Evolutionary conservation across 2,113 vertebrate genomes (phyloP).

Genomic region (Ictalurus furcatus): DNA sequence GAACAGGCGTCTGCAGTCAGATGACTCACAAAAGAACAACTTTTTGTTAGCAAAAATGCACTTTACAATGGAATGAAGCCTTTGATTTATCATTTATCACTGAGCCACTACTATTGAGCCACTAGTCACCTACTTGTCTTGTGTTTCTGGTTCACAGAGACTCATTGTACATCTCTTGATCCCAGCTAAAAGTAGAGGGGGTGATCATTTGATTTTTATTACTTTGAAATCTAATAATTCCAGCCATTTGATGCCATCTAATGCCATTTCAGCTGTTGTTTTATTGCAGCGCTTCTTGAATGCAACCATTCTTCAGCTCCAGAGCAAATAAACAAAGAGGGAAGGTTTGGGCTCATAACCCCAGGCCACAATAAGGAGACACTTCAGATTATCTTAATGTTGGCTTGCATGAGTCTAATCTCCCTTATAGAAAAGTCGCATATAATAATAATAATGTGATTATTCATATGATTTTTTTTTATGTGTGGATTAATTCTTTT

Average conservation of each 20-base stretch:
- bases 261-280: constrained; percentile 31
- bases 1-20: not conserved
- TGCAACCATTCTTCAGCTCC: constrained; percentile 23
- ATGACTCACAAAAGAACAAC: not conserved
- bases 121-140: not conserved
- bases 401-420: not conserved
- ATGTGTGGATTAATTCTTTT: not conserved
- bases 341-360: constrained; percentile 29
- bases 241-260: constrained; percentile 27
- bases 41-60: not conserved
- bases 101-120: no score
- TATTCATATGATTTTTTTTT: not conserved
- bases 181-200: constrained; percentile 22
- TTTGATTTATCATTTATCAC: not conserved
- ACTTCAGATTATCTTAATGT: not conserved
- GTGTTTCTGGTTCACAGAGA: not conserved
- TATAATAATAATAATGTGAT: not conserved
- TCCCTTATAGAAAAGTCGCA: not conserved
- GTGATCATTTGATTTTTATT: constrained; percentile 47
- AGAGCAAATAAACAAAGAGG: constrained; percentile 36
- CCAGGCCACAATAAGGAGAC: constrained; percentile 7
- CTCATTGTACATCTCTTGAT: constrained; percentile 10
- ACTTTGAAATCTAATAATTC: constrained; percentile 51
- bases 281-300: constrained; percentile 19
- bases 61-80: not conserved